Conservation (phyloP, 2,888 invertebrate genomes). For the Tupiocoris notatus region DNA sequence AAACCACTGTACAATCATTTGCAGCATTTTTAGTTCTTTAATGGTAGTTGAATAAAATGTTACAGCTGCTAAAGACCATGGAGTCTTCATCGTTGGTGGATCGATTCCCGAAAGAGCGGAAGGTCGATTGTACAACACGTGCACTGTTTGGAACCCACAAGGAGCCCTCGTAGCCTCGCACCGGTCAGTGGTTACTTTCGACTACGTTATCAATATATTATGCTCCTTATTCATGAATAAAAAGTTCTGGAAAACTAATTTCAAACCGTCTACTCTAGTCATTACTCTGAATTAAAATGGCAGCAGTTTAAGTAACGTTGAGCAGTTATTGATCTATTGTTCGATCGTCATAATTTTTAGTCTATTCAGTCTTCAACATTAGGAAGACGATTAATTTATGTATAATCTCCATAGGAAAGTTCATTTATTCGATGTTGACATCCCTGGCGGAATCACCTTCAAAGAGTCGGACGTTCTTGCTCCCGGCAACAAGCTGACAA, state of each 20-base stretch:
- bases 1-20: no score
- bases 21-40: neutral
- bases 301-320: no score
- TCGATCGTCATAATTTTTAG: no score
- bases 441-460: constrained; percentile 88
- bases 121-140: constrained; percentile 77
- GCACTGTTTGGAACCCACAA: constrained; percentile 76
- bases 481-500: constrained; percentile 71
- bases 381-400: no score
- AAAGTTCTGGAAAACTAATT: no score
- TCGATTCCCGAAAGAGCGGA: constrained; percentile 79
- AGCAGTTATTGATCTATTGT: neutral
- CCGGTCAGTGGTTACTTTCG: constrained; percentile 66
- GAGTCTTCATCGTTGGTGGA: constrained; percentile 82
- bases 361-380: no score
- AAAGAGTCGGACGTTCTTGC: constrained; percentile 84
- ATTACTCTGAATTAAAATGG: no score
- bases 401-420: constrained; percentile 23
- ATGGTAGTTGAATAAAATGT: no score
- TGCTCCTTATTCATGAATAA: no score
- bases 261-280: no score
- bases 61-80: constrained; percentile 70
- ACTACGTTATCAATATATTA: neutral
- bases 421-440: constrained; percentile 95
- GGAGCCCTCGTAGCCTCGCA: constrained; percentile 78